Conservation (phyloP, 2,888 invertebrate species). For the Brachylomia viminalis region DNA sequence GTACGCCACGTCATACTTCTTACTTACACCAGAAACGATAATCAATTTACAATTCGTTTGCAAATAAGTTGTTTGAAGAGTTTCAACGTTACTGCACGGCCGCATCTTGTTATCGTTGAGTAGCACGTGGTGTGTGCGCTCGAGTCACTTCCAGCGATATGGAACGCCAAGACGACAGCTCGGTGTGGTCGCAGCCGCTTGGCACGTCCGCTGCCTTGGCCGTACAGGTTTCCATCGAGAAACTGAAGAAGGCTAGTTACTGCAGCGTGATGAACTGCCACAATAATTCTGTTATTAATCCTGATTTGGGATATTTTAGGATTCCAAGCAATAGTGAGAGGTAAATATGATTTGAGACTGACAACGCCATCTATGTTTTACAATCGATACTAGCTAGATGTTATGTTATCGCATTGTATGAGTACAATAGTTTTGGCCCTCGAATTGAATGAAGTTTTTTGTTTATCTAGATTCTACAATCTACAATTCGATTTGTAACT, state of each 20-base stretch:
- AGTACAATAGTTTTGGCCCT: neutral
- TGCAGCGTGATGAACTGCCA: slow-evolving; percentile 47
- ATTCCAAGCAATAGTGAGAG: slow-evolving; percentile 30
- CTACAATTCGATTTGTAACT: neutral
- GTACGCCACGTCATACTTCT: neutral
- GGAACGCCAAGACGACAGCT: neutral
- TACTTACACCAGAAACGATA: neutral
- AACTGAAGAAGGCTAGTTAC: slow-evolving; percentile 31
- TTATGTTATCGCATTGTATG: neutral
- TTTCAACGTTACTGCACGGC: neutral
- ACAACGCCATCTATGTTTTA: slow-evolving; percentile 38
- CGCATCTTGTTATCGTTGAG: neutral
- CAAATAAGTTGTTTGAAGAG: neutral
- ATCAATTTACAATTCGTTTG: slow-evolving; percentile 3
- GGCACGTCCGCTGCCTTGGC: neutral
- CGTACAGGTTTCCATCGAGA: neutral
- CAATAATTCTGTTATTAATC: slow-evolving; percentile 44
- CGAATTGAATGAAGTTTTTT: neutral
- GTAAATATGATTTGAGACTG: slow-evolving; percentile 26
- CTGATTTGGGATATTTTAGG: slow-evolving; percentile 34
- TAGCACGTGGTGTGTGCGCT: neutral
- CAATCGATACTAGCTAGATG: neutral
- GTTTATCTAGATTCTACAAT: neutral
- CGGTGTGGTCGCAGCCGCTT: slow-evolving; percentile 9
- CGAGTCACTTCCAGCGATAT: neutral